A percentile compares a stretch with the other conserved stretches of the same genome.
phyloP scores from a whole-genome alignment of 2,113 vertebrate species.

The zebrafish (Danio rerio) region GRCz12tu NC_133179.1:24076501-24077000 shows the following conservation, averaged over 20 bases:
- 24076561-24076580: background rate
- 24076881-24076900: background rate
- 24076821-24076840: conserved; percentile 16
- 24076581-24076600: background rate
- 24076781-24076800: background rate
- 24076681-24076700: conserved; percentile 5
- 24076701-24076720: conserved; percentile 5
- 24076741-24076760: background rate
- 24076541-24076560: background rate
- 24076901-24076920: background rate
- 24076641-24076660: background rate
- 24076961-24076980: background rate
- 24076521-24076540: conserved; percentile 9
- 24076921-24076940: background rate
- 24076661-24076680: conserved; percentile 6
- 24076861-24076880: background rate
- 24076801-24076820: conserved; percentile 16
- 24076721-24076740: background rate
- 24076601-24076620: conserved; percentile 23
- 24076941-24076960: background rate
- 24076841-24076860: conserved; percentile 1
- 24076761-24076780: background rate
- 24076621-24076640: background rate
- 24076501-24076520: conserved; percentile 10
- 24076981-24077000: background rate